Base-by-base conservation (phyloP, 2,113 vertebrate species). In the Psammodynastes pulverulentus region DNA sequence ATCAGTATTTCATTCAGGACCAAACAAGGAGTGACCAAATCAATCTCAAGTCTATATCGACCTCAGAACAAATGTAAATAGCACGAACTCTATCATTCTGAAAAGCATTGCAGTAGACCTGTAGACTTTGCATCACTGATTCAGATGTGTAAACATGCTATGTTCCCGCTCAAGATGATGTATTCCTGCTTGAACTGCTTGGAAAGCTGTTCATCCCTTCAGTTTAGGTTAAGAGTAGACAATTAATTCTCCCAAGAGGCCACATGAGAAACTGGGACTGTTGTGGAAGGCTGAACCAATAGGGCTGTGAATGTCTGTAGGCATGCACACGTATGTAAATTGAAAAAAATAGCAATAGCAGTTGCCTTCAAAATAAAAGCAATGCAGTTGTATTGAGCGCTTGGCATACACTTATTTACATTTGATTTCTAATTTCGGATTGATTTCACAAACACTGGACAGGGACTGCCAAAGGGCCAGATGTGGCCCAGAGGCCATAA, bases 111-210 rank as follows among this genome's bases (percentile, higher is more conserved):
- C 45, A 54, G 43, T 53, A 49, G 67, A 79, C 21, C 21, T 34
- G 29, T 39, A 39, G 5, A 39, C 17, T 86, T 48, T 91, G 54
- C 29, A 43, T 67, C 1, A 49, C 51, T 48, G 46, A 67, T 87
- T n/a, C 34, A 34, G 48, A 1, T 9, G 9, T 91, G 86, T 53
- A 21, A 29, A 34, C 21, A 53, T 24, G 29, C n/a, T 72, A 79
- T 26, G 58, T 72, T 39, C 12, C 24, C n/a, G n/a, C 21, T 90
- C 72, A 46, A 89, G 85, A 89, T 34, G 48, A 91, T 26, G 17
- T 13, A 49, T 10, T 48, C 29, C 84, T 2, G 48, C 0, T 0
- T 91, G 23, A 5, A 0, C 49, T 48, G 87, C 49, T 86, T 29
- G 19, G 51, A 43, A 19, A 17, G 9, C 12, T 86, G 34, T 12